These are phyloP conservation scores for Ophioderma brevispina DNA, from an alignment of 35 echinoderm and acorn worm species.

Conservation along the genomic window DNA sequence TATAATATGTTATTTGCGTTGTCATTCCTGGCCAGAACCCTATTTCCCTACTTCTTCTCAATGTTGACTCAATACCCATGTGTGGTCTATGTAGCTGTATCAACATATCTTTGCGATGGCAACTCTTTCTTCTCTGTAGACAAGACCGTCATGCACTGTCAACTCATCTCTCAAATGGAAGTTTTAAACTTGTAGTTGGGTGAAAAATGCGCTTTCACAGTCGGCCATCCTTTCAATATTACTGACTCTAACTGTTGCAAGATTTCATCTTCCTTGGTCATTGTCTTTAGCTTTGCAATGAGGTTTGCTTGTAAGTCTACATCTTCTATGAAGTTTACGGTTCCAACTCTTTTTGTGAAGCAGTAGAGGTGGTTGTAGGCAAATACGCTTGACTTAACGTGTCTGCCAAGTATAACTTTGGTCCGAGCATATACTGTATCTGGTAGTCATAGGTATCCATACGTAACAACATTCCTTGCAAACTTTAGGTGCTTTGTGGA, in stretches of 20 bases:
- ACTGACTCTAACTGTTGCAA: constrained; percentile 9
- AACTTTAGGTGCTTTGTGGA: constrained; percentile 40
- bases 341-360: neutral
- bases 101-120: too few species aligned
- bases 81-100: too few species aligned
- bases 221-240: constrained; percentile 36
- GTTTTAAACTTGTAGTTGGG: too few species aligned
- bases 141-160: too few species aligned
- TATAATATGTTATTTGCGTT: too few species aligned
- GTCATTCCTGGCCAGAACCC: too few species aligned
- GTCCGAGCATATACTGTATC: neutral
- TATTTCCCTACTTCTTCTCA: too few species aligned
- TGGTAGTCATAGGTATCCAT: constrained; percentile 37
- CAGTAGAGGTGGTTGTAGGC: neutral
- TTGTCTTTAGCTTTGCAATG: neutral
- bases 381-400: neutral
- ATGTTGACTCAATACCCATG: too few species aligned
- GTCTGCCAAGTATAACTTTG: constrained; percentile 14
- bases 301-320: neutral
- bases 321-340: too few species aligned
- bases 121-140: too few species aligned
- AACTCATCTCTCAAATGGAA: too few species aligned
- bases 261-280: neutral
- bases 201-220: neutral
- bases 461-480: constrained; percentile 52